Evolutionary conservation across 1,140 invertebrate genomes (phyloP).

Genomic region (Aphelenchoides fujianensis): DNA sequence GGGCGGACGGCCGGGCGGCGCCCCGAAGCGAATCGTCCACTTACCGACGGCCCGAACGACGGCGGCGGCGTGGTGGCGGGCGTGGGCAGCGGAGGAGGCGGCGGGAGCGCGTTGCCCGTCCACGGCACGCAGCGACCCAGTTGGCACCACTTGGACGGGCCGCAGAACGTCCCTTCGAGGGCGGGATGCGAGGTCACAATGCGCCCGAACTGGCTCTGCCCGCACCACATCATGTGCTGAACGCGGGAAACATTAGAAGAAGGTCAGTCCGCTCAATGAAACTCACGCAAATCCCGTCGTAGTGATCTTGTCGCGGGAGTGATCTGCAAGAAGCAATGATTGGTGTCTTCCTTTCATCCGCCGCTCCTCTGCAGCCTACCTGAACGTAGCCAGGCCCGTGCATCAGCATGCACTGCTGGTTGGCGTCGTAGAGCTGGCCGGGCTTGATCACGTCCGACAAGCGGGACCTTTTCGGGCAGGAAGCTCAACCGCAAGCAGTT

Average conservation of each 20-base stretch:
- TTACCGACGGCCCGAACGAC: constrained; percentile 2
- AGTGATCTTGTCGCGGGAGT: constrained; percentile 56
- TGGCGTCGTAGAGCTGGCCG: constrained; percentile 61
- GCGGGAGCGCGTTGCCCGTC: constrained; percentile 31
- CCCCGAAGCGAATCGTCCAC: not conserved
- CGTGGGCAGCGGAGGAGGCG: constrained; percentile 1
- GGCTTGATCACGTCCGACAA: constrained; percentile 49
- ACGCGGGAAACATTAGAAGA: no score
- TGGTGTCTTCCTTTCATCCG: no score
- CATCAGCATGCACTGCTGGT: constrained; percentile 57
- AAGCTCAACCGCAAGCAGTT: constrained; percentile 56
- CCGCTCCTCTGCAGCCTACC: no score
- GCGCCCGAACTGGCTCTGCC: constrained; percentile 53
- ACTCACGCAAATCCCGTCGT: constrained; percentile 62
- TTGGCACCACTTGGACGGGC: constrained; percentile 58
- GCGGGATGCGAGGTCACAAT: constrained; percentile 62
- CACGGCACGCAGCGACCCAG: constrained; percentile 59
- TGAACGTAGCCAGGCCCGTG: constrained; percentile 59
- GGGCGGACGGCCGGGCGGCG: constrained; percentile 13
- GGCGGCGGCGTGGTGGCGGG: not conserved
- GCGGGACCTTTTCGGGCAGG: constrained; percentile 52
- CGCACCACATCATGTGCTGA: constrained; percentile 63
- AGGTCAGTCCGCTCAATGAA: no score
- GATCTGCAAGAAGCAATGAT: no score
- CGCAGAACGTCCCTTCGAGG: constrained; percentile 61